Percentiles rank a stretch among this genome's conserved stretches.
phyloP scores from a whole-genome alignment of 2,113 vertebrate genomes.

The Hydropotes inermis region DNA sequence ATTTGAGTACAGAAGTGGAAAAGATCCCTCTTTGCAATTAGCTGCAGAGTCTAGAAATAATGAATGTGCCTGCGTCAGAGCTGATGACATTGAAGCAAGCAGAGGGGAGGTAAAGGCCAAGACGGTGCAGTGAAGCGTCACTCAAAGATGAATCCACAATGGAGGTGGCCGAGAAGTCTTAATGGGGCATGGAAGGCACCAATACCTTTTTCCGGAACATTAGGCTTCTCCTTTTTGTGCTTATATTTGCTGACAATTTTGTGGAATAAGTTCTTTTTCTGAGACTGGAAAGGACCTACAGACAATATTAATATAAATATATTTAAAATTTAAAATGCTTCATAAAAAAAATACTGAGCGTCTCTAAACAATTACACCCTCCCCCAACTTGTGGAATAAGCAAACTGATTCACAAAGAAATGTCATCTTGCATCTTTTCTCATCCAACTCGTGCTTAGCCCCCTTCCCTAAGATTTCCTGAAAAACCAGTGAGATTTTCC shows the following conservation, averaged over 20 bases:
- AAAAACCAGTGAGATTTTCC: background rate
- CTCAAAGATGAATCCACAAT: constrained; percentile 39
- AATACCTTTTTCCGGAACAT: constrained; percentile 91
- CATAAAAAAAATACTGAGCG: constrained; percentile 45
- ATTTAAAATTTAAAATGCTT: constrained; percentile 75
- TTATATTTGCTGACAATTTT: constrained; percentile 98
- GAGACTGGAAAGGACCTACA: constrained; percentile 94
- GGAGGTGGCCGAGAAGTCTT: constrained; percentile 68
- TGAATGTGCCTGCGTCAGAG: constrained; percentile 25
- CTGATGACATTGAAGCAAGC: constrained; percentile 62
- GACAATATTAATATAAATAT: constrained; percentile 83
- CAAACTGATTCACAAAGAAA: background rate
- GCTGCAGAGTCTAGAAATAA: constrained; percentile 29
- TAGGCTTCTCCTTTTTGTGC: constrained; percentile 93
- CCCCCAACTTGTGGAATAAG: constrained; percentile 27
- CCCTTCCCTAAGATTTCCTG: background rate
- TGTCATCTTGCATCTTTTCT: background rate
- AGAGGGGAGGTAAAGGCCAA: constrained; percentile 32
- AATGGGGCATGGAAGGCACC: constrained; percentile 71
- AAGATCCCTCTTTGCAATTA: constrained; percentile 40
- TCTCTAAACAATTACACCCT: constrained; percentile 32
- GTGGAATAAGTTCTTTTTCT: constrained; percentile 96
- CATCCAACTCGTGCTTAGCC: background rate
- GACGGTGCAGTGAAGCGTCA: background rate
- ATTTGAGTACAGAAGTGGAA: constrained; percentile 22